Base-by-base conservation (phyloP, 1,140 invertebrate genomes). In the Drosophila nebulosa region DNA sequence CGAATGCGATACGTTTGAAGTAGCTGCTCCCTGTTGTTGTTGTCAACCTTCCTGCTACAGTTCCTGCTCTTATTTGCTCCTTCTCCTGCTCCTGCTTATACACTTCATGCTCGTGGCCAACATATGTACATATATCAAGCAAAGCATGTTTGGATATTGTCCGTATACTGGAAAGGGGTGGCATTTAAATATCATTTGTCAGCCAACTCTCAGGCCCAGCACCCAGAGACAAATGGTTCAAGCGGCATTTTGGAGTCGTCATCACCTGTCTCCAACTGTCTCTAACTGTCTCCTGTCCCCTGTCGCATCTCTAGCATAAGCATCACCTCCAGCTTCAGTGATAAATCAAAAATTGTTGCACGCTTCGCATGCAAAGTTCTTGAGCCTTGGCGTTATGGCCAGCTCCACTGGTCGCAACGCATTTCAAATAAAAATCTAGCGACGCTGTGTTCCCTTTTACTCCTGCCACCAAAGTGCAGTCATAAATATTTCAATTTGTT, bases 401-500 rank as follows among this genome's bases (percentile, higher is more conserved):
- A 12, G 64, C 16, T 56, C 30, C 16, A 36, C 26, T 39, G 46
- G 59, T 39, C 46, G 46, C 66, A 55, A 16, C 46, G 35, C 36
- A 36, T 64, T 63, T 50, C 64, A 83, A 83, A 86, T 83, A 75
- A 64, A 73, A 76, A 88, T 83, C 60, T 88, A 83, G 72, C 55
- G 53, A 30, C 52, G 74, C 74, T 68, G 56, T 75, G 79, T 51
- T 26, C 53, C 61, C 36, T 2, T 26, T 51, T 32, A 32, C 12
- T 10, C 10, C 36, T 51, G 61, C 50, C 74, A 65, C 83, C 72
- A 50, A 86, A 86, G 84, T 83, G 81, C 81, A 78, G 58, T 67
- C 83, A 69, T 86, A 86, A 88, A 86, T 68, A 83, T 69, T 76
- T 86, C 84, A 86, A 86, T 86, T 86, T 86, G 57, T 65, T 57